A percentile compares a stretch with the other conserved stretches of the same genome.
phyloP scores from a whole-genome alignment of 2,888 invertebrate species.

The Thymelicus acteon region DNA sequence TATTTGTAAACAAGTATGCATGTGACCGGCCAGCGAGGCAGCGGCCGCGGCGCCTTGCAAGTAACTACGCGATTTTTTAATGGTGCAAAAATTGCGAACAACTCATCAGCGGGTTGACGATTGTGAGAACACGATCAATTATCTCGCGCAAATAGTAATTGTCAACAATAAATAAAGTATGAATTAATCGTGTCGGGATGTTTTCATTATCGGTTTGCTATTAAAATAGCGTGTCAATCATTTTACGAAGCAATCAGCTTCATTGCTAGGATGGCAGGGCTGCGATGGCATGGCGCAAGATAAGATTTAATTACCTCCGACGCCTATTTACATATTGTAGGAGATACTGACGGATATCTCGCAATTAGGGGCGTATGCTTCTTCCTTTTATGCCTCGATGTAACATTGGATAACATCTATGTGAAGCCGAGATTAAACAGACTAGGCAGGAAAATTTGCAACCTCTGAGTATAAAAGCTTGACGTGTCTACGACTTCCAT shows the following conservation, averaged over 20 bases:
- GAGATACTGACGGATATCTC: conserved; percentile 77
- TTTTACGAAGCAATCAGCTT: conserved; percentile 77
- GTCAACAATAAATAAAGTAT: conserved; percentile 77
- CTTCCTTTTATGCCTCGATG: conserved; percentile 75
- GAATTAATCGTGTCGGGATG: conserved; percentile 70
- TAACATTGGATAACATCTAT: conserved; percentile 73
- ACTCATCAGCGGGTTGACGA: conserved; percentile 77
- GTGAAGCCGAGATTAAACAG: conserved; percentile 74
- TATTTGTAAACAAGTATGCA: conserved; percentile 57
- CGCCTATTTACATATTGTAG: conserved; percentile 82
- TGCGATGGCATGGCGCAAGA: conserved; percentile 72
- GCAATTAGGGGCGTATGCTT: conserved; percentile 80
- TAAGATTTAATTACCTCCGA: conserved; percentile 82
- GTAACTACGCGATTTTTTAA: conserved; percentile 60
- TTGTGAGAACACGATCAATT: conserved; percentile 84
- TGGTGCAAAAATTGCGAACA: conserved; percentile 69
- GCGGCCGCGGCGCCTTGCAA: conserved; percentile 57
- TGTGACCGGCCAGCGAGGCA: conserved; percentile 48
- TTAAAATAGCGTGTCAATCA: conserved; percentile 82
- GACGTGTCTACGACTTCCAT: conserved; percentile 18
- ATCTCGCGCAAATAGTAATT: conserved; percentile 81
- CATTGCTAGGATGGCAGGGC: conserved; percentile 48
- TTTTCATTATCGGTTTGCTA: conserved; percentile 78
- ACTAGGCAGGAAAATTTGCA: conserved; percentile 56
- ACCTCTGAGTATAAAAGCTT: conserved; percentile 37